Percentiles rank a stretch among this genome's conserved stretches.
Evolutionary conservation across 2,113 vertebrate species (phyloP).

Genomic region (Mormyrus iriodes): DNA sequence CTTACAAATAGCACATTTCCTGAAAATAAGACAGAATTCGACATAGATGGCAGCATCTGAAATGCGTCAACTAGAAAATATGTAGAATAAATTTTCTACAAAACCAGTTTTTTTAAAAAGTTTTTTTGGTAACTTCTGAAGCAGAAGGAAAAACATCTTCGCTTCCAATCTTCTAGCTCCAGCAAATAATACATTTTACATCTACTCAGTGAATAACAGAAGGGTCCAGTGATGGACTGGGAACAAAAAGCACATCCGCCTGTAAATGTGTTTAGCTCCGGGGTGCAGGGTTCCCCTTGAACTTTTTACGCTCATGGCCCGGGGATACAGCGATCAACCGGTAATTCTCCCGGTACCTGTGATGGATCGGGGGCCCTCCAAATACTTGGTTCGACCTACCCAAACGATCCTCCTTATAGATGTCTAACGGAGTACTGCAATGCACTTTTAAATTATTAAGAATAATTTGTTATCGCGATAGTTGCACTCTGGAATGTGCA

Average conservation of each 20-base stretch:
- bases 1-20: not conserved
- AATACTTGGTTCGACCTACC: not conserved
- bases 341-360: not conserved
- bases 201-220: not conserved
- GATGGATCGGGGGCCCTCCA: not conserved
- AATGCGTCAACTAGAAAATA: not conserved
- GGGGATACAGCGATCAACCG: not conserved
- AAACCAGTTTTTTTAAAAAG: not conserved
- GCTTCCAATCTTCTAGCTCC: not conserved
- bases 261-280: not conserved
- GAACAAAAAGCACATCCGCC: not conserved
- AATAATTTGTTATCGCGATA: not conserved
- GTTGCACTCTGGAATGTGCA: not conserved
- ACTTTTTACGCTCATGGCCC: not conserved
- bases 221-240: not conserved
- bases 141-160: not conserved
- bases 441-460: not conserved
- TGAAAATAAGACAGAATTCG: not conserved
- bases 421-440: not conserved
- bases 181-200: not conserved
- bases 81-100: not conserved
- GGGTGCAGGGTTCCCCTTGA: not conserved
- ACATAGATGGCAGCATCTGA: not conserved
- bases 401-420: not conserved
- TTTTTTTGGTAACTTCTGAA: not conserved